Evolutionary conservation across 2,113 vertebrate species (phyloP).

Genomic region (Mormoops blainvillei): DNA sequence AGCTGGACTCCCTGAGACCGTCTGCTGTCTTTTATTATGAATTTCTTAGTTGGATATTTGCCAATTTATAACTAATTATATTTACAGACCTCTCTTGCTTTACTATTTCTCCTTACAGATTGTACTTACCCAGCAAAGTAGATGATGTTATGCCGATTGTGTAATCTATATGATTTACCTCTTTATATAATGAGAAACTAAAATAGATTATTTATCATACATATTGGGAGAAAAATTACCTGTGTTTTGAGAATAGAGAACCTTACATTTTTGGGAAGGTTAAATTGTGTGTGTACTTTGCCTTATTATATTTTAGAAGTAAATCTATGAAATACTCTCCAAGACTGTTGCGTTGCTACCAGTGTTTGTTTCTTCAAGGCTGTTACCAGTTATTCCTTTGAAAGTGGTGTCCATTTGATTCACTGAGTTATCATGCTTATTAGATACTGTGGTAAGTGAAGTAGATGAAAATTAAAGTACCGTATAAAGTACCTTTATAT

Average conservation of each 20-base stretch:
- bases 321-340: neutral
- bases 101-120: constrained; percentile 8
- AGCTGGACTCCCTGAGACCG: neutral
- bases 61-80: neutral
- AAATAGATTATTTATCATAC: constrained; percentile 28
- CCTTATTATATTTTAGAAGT: neutral
- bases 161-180: neutral
- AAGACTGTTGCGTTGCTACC: neutral
- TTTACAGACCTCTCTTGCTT: neutral
- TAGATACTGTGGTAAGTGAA: neutral
- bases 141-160: neutral
- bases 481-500: neutral
- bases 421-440: neutral
- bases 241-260: neutral
- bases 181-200: neutral
- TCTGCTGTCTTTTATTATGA: neutral
- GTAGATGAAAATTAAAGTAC: neutral
- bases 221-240: neutral
- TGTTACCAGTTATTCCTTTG: neutral
- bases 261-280: neutral
- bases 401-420: neutral
- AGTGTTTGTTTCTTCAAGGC: neutral
- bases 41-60: constrained; percentile 18
- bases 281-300: neutral
- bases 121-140: neutral